Evolutionary conservation across 2,113 vertebrate species (phyloP).

Genomic region (Coptodon bakossiorum): DNA sequence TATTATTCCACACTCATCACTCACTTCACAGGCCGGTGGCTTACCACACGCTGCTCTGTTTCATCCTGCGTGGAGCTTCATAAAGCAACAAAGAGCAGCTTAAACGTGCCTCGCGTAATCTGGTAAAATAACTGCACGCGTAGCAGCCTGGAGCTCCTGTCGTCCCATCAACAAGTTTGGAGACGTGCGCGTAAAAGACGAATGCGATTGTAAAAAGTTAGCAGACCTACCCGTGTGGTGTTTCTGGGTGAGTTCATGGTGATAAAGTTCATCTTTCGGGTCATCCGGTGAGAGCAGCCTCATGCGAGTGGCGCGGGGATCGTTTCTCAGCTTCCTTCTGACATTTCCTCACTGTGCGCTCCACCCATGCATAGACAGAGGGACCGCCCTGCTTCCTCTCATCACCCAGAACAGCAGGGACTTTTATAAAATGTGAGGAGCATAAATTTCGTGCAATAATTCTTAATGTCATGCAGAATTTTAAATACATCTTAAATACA

Average conservation of each 20-base stretch:
- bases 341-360: constrained; percentile 37
- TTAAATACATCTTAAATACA: not conserved
- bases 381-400: not conserved
- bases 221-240: not conserved
- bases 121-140: not conserved
- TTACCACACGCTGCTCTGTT: not conserved
- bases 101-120: not conserved
- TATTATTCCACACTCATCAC: not conserved
- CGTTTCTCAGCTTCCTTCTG: not conserved
- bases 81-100: not conserved
- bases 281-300: not conserved
- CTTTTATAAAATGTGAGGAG: not conserved
- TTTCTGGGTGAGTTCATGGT: not conserved
- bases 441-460: not conserved
- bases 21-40: not conserved
- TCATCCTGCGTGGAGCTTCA: not conserved
- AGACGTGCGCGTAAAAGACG: not conserved
- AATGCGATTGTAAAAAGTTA: not conserved
- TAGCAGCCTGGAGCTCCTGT: not conserved
- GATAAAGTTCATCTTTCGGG: not conserved
- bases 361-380: constrained; percentile 24
- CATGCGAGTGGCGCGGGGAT: not conserved
- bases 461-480: not conserved
- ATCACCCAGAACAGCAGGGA: not conserved
- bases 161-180: not conserved